Conservation (phyloP, 2,797 vertebrate species). For the Notamacropus eugenii region DNA sequence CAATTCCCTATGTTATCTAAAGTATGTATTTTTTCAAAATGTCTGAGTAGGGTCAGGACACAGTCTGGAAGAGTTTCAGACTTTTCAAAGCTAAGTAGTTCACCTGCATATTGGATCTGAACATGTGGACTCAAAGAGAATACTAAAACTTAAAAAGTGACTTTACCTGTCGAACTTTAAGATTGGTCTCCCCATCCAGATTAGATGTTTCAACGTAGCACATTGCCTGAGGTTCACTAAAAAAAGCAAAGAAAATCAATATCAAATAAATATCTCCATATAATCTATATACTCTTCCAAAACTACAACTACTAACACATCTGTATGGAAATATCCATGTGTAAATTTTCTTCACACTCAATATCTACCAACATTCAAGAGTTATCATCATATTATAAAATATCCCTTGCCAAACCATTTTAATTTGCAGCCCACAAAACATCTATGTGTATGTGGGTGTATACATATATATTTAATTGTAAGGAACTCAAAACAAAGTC, state of each 20-base stretch:
- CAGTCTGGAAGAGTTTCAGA: not conserved
- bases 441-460: too few relatives aligned
- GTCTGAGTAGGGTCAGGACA: not conserved
- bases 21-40: not conserved
- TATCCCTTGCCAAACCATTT: not conserved
- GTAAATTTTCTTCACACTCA: not conserved
- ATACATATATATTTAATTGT: not conserved
- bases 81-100: not conserved
- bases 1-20: not conserved
- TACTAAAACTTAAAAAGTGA: not conserved
- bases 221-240: slow-evolving; percentile 99
- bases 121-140: not conserved
- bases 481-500: not conserved
- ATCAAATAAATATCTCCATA: slow-evolving; percentile 1
- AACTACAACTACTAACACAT: not conserved
- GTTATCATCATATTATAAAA: not conserved
- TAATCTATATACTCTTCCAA: not conserved
- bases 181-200: slow-evolving; percentile 98
- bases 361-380: not conserved
- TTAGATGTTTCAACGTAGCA: slow-evolving; percentile 99
- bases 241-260: slow-evolving; percentile 21
- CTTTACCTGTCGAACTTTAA: slow-evolving; percentile 97
- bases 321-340: not conserved
- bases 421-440: not conserved
- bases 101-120: rapidly evolving